Conservation (phyloP, 2,888 invertebrate species). For the Acronicta leporina region DNA sequence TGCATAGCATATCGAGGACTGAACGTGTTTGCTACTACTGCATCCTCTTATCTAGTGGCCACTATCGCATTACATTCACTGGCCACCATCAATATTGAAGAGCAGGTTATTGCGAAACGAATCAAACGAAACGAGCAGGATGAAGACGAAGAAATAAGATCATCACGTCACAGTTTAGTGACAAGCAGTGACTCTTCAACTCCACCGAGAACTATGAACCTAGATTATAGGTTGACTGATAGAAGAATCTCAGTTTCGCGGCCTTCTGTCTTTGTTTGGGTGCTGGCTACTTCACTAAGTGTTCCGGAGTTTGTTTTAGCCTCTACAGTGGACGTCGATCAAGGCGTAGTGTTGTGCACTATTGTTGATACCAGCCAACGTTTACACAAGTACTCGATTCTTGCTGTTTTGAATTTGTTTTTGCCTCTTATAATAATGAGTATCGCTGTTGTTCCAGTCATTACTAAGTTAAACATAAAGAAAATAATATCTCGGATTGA, state of each 20-base stretch:
- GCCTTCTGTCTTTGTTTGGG: conserved; percentile 89
- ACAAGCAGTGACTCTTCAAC: conserved; percentile 84
- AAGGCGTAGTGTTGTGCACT: conserved; percentile 81
- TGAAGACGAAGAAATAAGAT: conserved; percentile 82
- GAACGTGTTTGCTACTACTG: conserved; percentile 87
- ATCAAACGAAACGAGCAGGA: conserved; percentile 70
- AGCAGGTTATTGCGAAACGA: conserved; percentile 74
- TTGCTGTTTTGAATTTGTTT: conserved; percentile 79
- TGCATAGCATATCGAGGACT: conserved; percentile 88
- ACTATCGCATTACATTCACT: conserved; percentile 89
- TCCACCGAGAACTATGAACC: conserved; percentile 85
- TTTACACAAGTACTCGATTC: conserved; percentile 77
- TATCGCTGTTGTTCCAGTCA: conserved; percentile 67
- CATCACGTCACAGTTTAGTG: conserved; percentile 84
- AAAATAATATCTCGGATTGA: conserved; percentile 62
- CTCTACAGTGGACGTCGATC: conserved; percentile 78
- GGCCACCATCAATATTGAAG: conserved; percentile 86
- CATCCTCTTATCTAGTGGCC: conserved; percentile 88
- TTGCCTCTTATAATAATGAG: conserved; percentile 77
- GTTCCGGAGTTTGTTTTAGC: conserved; percentile 89
- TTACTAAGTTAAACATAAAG: conserved; percentile 73
- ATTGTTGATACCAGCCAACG: conserved; percentile 86
- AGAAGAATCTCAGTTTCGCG: conserved; percentile 83
- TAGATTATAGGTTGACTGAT: conserved; percentile 85
- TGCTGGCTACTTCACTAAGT: conserved; percentile 88